Evolutionary conservation across 2,797 vertebrate genomes (phyloP).

Genomic region (Rhynchotus rufescens): DNA sequence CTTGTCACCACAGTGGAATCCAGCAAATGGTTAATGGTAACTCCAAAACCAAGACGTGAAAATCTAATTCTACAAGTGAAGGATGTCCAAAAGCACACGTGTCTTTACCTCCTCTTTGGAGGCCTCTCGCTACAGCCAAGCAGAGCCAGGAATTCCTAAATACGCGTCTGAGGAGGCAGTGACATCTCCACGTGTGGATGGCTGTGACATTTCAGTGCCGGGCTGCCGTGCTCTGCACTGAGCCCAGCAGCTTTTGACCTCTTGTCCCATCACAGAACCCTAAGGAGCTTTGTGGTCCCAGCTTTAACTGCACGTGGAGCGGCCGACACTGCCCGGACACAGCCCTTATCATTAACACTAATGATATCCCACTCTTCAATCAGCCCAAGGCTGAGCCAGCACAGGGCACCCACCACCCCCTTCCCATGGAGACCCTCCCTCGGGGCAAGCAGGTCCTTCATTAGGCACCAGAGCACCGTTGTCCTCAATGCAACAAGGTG

Average conservation of each 20-base stretch:
- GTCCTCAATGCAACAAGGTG: accelerated
- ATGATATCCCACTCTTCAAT: neutral
- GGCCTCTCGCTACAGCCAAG: constrained; percentile 8
- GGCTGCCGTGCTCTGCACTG: neutral
- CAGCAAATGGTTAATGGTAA: constrained; percentile 56
- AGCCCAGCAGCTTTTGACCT: constrained; percentile 37
- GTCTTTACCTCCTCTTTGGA: constrained; percentile 47
- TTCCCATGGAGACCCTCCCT: neutral
- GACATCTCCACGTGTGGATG: no score
- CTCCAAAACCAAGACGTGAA: constrained; percentile 44
- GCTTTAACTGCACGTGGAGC: neutral
- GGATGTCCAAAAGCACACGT: constrained; percentile 22
- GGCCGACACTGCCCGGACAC: neutral
- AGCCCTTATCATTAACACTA: constrained; percentile 1
- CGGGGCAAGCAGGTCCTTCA: neutral
- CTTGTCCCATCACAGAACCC: constrained; percentile 9
- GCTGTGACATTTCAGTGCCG: constrained; percentile 44
- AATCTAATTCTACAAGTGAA: constrained; percentile 54
- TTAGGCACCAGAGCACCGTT: accelerated
- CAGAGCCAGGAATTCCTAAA: constrained; percentile 43
- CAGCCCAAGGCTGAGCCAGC: neutral
- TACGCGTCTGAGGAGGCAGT: neutral
- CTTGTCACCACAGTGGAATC: constrained; percentile 48
- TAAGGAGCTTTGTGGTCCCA: constrained; percentile 17
- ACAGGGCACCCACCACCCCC: neutral